Evolutionary conservation across 2,888 invertebrate genomes (phyloP), one percentile per base, ranked within the genome.

Genomic region (Eubasilissa splendida): DNA sequence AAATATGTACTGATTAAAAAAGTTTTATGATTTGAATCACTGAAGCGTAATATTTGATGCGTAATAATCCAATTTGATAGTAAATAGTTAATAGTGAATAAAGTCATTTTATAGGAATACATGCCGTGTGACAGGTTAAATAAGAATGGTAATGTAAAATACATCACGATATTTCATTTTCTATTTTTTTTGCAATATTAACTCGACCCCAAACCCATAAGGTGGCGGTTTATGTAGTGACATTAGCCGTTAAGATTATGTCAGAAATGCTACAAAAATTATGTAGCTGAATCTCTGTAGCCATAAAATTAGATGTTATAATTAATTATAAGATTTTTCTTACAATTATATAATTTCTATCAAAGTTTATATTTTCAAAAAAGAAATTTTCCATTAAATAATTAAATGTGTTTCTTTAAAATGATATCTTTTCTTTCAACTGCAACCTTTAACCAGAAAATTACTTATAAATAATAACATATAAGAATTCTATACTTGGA

Each of bases 331-430:
- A 90, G 90, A 90, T 89, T 83, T 83, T 90, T 90, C 90, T 90
- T 90, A 90, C 90, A 86, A 90, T 90, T 90, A 90, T 90, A 90
- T 90, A 89, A 90, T 90, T 91, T 91, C 90, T 91, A 91, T 91
- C 91, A 91, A 91, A 91, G 90, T 91, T 91, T 91, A 91, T 91
- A 91, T 91, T 90, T 90, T 90, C 80, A 90, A 84, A 83, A 81
- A 80, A 68, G 81, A 80, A 81, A 73, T 79, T 81, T 83, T 79
- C 80, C 77, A 77, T 79, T 71, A 82, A 80, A 91, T 90, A 90
- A 90, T 80, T 83, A 91, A 90, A 90, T 89, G 89, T 79, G 81
- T 81, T 80, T 80, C 80, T 80, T 80, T 54, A 77, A 76, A 70
- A 54, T 12, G 11, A 53, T 52, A 12, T 65, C 10, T 76, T 53